Evolutionary conservation across 1,140 invertebrate genomes (phyloP), one percentile per base, ranked within the genome.

Genomic region (Ceratoteleas bidentatus): DNA sequence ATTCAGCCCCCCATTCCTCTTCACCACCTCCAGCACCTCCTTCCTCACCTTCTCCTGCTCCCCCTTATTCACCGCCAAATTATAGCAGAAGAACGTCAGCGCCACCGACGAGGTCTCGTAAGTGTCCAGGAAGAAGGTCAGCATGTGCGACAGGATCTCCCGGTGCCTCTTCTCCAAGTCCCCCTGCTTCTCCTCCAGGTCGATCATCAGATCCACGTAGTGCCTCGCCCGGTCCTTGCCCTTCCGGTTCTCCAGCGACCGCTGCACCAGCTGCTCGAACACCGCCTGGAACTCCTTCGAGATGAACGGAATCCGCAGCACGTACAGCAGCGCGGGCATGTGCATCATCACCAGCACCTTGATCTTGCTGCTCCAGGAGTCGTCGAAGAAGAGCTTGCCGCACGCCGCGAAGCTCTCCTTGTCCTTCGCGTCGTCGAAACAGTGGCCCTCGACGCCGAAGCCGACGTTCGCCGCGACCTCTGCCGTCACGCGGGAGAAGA

Each of bases 401-500:
- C 14, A 69, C 2, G 32, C n/a, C 0, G 32, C 10, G n/a, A 74
- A 74, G n/a, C 14, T 72, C 8, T 81, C 50, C 0, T 83, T 68
- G 0, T 57, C 54, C 10, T 64, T 24, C 24, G 24, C 68, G 15
- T 79, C 76, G 11, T 84, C 60, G 43, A 88, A 88, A 36, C 83
- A 78, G 3, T 84, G 3, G 14, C 76, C 84, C 36, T 84, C 80
- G 5, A 85, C 58, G 0, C 84, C 82, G 34, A 87, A 79, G 9
- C 74, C 85, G 0, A 81, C 53, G 6, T 64, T 77, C 0, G 84
- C 74, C 6, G 45, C 54, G 0, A 83, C 15, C 33, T 86, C 80
- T 5, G 45, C 69, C 0, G 89, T 87, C 15, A 84, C 86, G 34
- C 76, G 80, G 0, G 79, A 62, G 14, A 85, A 86, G 4, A 88